Percentiles rank a stretch among this genome's conserved stretches.
These are phyloP conservation scores for Dipodomys merriami DNA, from an alignment of 2,113 vertebrate genomes.

Conservation along the genomic window DNA sequence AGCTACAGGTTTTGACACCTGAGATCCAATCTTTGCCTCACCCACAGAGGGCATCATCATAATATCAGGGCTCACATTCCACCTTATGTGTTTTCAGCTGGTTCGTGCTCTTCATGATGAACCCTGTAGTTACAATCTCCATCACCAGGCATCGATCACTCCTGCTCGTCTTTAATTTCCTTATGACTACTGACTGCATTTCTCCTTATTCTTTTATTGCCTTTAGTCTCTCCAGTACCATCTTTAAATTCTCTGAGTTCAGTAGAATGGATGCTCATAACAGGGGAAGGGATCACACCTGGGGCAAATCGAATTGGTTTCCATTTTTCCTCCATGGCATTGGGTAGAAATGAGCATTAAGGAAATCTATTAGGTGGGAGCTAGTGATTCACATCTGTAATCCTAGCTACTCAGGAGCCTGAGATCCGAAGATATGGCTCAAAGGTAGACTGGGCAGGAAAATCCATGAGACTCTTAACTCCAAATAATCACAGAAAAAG, in stretches of 20 bases:
- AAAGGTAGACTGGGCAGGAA: too few relatives aligned
- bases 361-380: not conserved
- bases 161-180: not conserved
- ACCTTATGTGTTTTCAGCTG: not conserved
- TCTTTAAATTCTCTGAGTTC: not conserved
- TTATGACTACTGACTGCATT: slow-evolving; percentile 6
- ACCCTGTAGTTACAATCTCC: not conserved
- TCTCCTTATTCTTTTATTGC: not conserved
- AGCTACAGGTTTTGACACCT: not conserved
- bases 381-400: too few relatives aligned
- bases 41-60: not conserved
- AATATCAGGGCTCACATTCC: not conserved
- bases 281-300: not conserved
- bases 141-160: not conserved
- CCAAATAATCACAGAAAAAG: too few relatives aligned
- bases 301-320: not conserved
- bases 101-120: fast-evolving
- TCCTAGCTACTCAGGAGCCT: too few relatives aligned
- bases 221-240: not conserved
- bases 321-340: not conserved
- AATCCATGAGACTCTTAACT: too few relatives aligned
- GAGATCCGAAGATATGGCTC: too few relatives aligned
- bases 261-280: not conserved
- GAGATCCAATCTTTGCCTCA: not conserved
- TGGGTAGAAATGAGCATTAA: not conserved